A percentile compares a stretch with the other conserved stretches of the same genome.
phyloP scores from a whole-genome alignment of 37 sponge, comb jelly and placozoan genomes.

The Axinella damicornis region DNA sequence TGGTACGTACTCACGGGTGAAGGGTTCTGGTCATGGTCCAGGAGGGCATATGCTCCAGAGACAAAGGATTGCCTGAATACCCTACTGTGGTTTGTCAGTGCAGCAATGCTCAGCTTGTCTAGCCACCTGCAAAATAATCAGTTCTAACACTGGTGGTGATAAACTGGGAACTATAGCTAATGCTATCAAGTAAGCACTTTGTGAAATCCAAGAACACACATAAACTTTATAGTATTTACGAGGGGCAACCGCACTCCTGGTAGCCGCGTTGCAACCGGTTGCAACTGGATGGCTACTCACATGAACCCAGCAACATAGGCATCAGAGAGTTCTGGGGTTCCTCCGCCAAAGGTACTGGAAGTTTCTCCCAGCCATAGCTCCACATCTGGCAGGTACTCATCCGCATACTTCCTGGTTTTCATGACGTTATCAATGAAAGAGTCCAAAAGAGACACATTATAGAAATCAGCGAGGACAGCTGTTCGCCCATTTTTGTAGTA shows the following conservation, averaged over 20 bases:
- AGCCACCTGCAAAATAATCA: slow-evolving; percentile 42
- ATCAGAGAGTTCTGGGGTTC: slow-evolving; percentile 24
- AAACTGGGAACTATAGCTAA: too few relatives aligned
- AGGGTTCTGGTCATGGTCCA: slow-evolving; percentile 21
- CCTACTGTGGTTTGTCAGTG: slow-evolving; percentile 17
- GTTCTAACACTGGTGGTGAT: too few relatives aligned
- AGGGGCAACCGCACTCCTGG: too few relatives aligned
- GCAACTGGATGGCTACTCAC: background rate
- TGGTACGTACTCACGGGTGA: slow-evolving; percentile 47
- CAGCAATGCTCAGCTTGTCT: slow-evolving; percentile 60
- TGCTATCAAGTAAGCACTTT: too few relatives aligned
- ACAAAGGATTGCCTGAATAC: slow-evolving; percentile 38
- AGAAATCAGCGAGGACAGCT: slow-evolving; percentile 28
- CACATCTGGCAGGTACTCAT: slow-evolving; percentile 2
- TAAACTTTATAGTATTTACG: too few relatives aligned
- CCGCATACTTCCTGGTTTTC: background rate
- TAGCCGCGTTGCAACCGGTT: too few relatives aligned
- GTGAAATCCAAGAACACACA: too few relatives aligned
- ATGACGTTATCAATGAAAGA: background rate
- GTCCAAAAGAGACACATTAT: slow-evolving; percentile 28
- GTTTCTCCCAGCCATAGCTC: slow-evolving; percentile 79
- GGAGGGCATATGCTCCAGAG: slow-evolving; percentile 26
- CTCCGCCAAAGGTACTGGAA: slow-evolving; percentile 42
- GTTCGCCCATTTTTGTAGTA: slow-evolving; percentile 52
- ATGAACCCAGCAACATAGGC: slow-evolving; percentile 39